Conservation (phyloP, 2,888 invertebrate genomes). For the Thyatira batis region DNA sequence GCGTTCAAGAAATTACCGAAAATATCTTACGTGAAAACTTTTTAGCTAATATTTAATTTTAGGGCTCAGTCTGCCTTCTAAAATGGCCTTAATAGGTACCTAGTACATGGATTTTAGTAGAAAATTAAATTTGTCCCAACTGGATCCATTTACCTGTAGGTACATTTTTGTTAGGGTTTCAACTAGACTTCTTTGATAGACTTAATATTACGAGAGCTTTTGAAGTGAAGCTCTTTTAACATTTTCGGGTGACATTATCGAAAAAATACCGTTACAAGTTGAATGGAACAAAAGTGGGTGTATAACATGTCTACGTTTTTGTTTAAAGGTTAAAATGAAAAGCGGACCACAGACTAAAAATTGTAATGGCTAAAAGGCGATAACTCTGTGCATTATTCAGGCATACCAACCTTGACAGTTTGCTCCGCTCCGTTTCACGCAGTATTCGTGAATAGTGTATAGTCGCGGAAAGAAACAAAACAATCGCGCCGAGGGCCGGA, state of each 20-base stretch:
- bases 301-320: no score
- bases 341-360: neutral
- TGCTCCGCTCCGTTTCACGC: slow-evolving; percentile 5
- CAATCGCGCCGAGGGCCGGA: slow-evolving; percentile 31
- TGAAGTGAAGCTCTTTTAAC: neutral
- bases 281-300: no score
- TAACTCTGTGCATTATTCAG: slow-evolving; percentile 2
- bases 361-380: neutral
- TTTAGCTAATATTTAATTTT: neutral
- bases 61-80: neutral
- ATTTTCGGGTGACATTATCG: no score
- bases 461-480: slow-evolving; percentile 23
- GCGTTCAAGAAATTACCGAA: neutral
- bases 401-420: slow-evolving; percentile 7
- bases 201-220: neutral
- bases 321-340: neutral
- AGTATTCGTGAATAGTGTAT: slow-evolving; percentile 17
- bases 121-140: slow-evolving; percentile 1
- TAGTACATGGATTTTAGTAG: neutral
- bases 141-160: neutral
- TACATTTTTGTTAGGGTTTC: neutral
- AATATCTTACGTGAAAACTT: neutral
- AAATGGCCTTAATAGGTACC: neutral
- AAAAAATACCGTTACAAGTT: neutral
- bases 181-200: neutral